Percentiles rank a stretch among this genome's conserved stretches.
Conservation (phyloP, 2,888 invertebrate genomes). For the Frankliniella intonsa region DNA sequence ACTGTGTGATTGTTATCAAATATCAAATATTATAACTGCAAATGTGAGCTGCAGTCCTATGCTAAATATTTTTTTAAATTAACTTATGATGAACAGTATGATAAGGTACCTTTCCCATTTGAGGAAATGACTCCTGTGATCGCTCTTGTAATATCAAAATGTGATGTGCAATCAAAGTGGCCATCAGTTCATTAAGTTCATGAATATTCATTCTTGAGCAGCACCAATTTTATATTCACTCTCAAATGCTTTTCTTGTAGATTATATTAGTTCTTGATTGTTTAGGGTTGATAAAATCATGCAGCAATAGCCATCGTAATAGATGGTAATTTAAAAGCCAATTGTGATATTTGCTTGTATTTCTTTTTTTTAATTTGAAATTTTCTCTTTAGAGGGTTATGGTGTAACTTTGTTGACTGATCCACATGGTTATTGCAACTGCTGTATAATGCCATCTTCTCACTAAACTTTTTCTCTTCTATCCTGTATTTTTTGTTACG, state of each 20-base stretch:
- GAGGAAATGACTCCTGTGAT: constrained; percentile 13
- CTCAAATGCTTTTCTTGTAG: neutral
- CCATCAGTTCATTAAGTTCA: neutral
- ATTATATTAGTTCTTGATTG: neutral
- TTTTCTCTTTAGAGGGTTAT: neutral
- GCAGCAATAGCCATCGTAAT: neutral
- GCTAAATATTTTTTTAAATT: neutral
- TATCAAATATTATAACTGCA: neutral
- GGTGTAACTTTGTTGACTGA: neutral
- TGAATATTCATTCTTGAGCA: neutral
- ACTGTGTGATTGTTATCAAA: too few species aligned
- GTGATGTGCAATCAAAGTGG: constrained; percentile 26
- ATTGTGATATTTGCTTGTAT: constrained; percentile 25
- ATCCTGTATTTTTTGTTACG: too few species aligned
- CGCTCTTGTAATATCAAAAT: constrained; percentile 22
- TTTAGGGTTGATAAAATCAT: neutral
- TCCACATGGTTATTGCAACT: neutral
- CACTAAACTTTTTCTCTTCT: neutral
- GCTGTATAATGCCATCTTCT: neutral
- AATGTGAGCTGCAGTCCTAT: neutral
- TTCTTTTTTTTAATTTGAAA: neutral
- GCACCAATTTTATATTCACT: neutral
- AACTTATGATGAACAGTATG: neutral
- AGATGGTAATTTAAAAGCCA: neutral
- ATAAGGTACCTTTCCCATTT: neutral